Conservation (phyloP, 2,113 vertebrate species). For the Callospermophilus lateralis region DNA sequence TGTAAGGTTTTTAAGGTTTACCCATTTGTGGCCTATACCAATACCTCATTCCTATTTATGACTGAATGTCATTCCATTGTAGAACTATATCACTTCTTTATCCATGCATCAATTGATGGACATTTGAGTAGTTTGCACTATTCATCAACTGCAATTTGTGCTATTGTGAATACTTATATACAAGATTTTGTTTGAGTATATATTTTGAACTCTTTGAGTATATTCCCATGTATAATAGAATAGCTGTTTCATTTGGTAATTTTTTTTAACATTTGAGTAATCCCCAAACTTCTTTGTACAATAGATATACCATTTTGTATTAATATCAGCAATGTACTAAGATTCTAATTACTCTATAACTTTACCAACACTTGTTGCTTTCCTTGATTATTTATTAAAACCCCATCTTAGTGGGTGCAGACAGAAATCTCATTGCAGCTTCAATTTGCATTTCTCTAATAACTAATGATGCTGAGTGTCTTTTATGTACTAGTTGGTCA, state of each 20-base stretch:
- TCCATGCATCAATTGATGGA: not conserved
- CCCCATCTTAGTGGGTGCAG: accelerated
- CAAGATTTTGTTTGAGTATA: not conserved
- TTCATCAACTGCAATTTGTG: not conserved
- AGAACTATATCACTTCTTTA: not conserved
- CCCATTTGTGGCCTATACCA: not conserved
- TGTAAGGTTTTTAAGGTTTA: not conserved
- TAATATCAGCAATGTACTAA: not conserved
- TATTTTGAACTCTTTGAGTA: not conserved
- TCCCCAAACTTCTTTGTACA: not conserved
- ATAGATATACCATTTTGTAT: not conserved
- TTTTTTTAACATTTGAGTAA: not conserved
- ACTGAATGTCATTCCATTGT: not conserved
- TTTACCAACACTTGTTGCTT: not conserved
- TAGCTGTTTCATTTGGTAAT: not conserved
- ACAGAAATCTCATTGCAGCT: not conserved
- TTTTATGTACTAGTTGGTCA: not conserved
- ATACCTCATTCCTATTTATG: not conserved
- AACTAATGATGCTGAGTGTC: not conserved
- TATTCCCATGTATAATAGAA: not conserved
- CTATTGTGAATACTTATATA: not conserved
- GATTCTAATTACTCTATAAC: not conserved
- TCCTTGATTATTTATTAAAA: not conserved
- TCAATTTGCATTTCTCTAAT: conserved; percentile 27
- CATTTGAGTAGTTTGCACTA: not conserved